phyloP scores from a whole-genome alignment of 64 coral and sea anemone genomes.

The Montipora foliosa region DNA sequence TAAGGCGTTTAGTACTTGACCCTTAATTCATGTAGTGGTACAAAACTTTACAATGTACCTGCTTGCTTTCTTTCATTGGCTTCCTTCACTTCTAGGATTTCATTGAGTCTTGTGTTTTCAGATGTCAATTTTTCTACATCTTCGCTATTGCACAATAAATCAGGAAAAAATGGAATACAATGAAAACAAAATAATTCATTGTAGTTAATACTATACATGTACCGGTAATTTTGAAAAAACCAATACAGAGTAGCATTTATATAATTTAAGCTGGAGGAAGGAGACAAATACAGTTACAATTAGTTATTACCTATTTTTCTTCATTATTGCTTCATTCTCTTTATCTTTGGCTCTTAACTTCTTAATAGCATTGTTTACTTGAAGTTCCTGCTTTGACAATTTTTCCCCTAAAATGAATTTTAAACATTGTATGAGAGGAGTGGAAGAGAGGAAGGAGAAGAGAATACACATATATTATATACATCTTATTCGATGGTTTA shows the following conservation, averaged over 20 bases:
- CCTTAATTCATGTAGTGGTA: background rate
- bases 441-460: too few species aligned
- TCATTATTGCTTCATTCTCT: conserved; percentile 80
- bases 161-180: too few species aligned
- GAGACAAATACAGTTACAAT: too few species aligned
- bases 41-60: conserved; percentile 32
- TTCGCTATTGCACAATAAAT: conserved; percentile 41
- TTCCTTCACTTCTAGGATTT: conserved; percentile 82
- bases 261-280: too few species aligned
- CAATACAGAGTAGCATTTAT: too few species aligned
- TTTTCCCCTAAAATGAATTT: conserved; percentile 83
- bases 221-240: too few species aligned
- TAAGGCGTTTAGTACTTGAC: too few species aligned
- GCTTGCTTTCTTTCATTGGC: conserved; percentile 86
- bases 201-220: too few species aligned
- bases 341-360: conserved; percentile 98
- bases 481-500: too few species aligned
- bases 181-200: background rate
- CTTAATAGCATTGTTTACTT: conserved; percentile 93
- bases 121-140: conserved; percentile 78
- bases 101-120: conserved; percentile 86
- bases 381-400: conserved; percentile 94
- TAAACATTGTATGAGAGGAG: too few species aligned
- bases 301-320: conserved; percentile 79
- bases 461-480: too few species aligned